phyloP scores from a whole-genome alignment of 2,888 invertebrate genomes.

The Eristalis intricaria region DNA sequence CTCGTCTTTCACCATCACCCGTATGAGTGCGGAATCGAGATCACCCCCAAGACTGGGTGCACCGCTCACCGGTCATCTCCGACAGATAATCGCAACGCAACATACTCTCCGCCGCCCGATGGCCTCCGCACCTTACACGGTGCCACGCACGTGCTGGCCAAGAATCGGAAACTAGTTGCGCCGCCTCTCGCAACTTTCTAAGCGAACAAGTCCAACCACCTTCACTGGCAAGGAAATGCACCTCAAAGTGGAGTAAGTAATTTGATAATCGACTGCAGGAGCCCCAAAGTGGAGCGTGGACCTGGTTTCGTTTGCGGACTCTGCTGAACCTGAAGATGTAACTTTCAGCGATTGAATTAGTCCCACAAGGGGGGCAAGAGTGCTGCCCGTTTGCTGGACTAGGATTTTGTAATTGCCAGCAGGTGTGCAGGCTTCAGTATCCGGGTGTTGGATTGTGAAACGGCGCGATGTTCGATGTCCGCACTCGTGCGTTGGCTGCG shows the following conservation, averaged over 20 bases:
- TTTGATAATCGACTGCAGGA: slow-evolving; percentile 61
- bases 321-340: background rate
- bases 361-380: background rate
- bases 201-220: slow-evolving; percentile 60
- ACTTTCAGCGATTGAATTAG: slow-evolving; percentile 26
- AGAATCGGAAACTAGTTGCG: slow-evolving; percentile 16
- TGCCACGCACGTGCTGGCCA: slow-evolving; percentile 46
- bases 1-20: slow-evolving; percentile 29
- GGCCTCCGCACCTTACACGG: slow-evolving; percentile 15
- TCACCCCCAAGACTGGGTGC: slow-evolving; percentile 37
- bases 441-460: background rate
- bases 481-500: background rate
- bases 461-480: background rate
- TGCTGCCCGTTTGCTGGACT: background rate
- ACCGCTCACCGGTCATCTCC: slow-evolving; percentile 17
- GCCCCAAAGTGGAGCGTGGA: slow-evolving; percentile 53
- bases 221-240: slow-evolving; percentile 57
- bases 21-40: slow-evolving; percentile 40
- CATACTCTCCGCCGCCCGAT: slow-evolving; percentile 15
- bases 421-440: background rate
- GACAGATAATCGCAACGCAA: slow-evolving; percentile 36
- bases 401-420: slow-evolving; percentile 1
- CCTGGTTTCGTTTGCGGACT: slow-evolving; percentile 37
- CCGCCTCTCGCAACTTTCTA: slow-evolving; percentile 40
- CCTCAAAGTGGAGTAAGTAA: slow-evolving; percentile 46